Base-by-base conservation (phyloP, 2,797 vertebrate genomes). In the Darevskia nairensis region DNA sequence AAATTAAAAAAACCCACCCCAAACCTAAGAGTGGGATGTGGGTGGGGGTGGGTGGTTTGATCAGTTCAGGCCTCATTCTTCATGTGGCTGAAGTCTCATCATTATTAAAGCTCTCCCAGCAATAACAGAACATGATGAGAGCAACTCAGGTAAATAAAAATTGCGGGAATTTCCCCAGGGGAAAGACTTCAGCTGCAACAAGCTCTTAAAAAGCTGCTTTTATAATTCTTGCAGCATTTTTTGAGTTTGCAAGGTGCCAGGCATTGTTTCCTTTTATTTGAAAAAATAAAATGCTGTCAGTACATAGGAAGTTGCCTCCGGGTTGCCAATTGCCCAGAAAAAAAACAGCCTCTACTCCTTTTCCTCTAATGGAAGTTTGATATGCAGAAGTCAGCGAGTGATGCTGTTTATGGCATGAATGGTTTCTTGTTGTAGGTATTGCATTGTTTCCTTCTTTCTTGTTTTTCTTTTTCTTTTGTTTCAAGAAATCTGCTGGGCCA, bases 81-180 rank as follows among this genome's bases (percentile, higher is more conserved):
- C 64, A 93, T 61, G 78, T 80, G 93, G 89, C 85, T 82, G 29
- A 93, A 92, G 82, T 84, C 82, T 90, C 86, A 89, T 89, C 8
- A 84, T 92, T 90, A 55, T 89, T 78, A 93, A 89, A 96, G 90
- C 44, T 88, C 82, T 91, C 81, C 82, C 69, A 93, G 92, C 82
- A 93, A 81, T 92, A 95, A 88, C 82, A 74, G 84, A 89, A 92
- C 90, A 85, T 59, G 89, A 92, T 69, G 94, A 91, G 90, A 95
- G 88, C 89, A 93, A 93, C 80, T 68, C 0, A 0, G 74, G 86
- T 91, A 89, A 93, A 95, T 92, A 95, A 94, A 95, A 94, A 80
- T 88, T 80, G 19, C 72, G 88, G 90, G 90, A 84, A 93, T 95
- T 93, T 95, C 92, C 93, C 55, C 1, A 15, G 85, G 92, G 91